phyloP scores from a whole-genome alignment of 1,140 invertebrate species.

The Cotesia chilonis region DNA sequence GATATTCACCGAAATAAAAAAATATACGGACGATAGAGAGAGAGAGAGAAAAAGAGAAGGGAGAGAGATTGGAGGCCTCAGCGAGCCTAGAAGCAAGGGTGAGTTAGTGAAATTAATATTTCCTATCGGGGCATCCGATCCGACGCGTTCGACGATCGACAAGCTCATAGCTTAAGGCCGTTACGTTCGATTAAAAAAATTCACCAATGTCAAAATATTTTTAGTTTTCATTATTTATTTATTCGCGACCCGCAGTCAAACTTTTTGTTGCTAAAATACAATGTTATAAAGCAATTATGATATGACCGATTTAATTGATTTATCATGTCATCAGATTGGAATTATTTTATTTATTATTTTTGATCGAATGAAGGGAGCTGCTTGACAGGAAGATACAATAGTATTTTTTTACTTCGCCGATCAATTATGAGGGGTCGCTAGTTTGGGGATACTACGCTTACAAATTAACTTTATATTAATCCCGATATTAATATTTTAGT shows the following conservation, averaged over 20 bases:
- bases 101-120: conserved; percentile 57
- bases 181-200: conserved; percentile 29
- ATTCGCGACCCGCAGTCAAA: neutral
- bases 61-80: conserved; percentile 33
- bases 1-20: neutral
- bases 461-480: too few species aligned
- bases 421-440: too few species aligned
- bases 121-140: conserved; percentile 50
- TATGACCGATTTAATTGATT: too few species aligned
- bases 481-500: too few species aligned
- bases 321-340: too few species aligned
- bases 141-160: conserved; percentile 42
- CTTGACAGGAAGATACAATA: too few species aligned
- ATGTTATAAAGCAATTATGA: neutral
- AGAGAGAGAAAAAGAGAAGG: neutral
- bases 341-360: too few species aligned
- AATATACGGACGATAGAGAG: conserved; percentile 5
- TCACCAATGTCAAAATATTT: conserved; percentile 21
- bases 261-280: conserved; percentile 14
- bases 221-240: conserved; percentile 19
- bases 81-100: conserved; percentile 29
- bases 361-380: too few species aligned
- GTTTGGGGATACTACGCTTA: too few species aligned
- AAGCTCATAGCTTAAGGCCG: conserved; percentile 33
- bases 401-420: neutral